These are phyloP conservation scores for Troilus luridus DNA, from an alignment of 2,888 invertebrate species.

Conservation along the genomic window DNA sequence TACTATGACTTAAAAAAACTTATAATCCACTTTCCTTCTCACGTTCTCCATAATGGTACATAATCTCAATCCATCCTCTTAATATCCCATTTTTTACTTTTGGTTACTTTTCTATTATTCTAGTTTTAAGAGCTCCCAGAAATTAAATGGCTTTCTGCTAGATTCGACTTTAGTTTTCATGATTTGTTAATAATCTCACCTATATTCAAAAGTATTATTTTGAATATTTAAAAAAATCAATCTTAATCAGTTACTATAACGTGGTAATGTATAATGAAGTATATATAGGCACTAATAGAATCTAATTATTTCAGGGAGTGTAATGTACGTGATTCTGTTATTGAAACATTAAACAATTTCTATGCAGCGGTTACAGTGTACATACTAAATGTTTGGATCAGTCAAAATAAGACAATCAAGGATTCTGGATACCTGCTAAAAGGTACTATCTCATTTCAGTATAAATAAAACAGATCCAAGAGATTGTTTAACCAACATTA, in stretches of 20 bases:
- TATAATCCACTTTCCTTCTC: no score
- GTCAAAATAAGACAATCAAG: conserved; percentile 70
- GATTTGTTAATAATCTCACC: no score
- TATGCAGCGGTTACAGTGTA: conserved; percentile 70
- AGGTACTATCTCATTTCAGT: conserved; percentile 67
- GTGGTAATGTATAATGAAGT: neutral
- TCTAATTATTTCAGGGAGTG: conserved; percentile 68
- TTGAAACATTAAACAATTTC: conserved; percentile 70
- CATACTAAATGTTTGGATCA: conserved; percentile 71
- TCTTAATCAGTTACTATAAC: neutral
- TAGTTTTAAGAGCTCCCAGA: no score
- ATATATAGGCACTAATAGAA: neutral
- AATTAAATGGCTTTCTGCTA: no score
- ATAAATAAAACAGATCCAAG: neutral
- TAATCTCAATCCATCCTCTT: no score
- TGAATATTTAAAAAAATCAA: no score
- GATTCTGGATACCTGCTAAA: conserved; percentile 72
- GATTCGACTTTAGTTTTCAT: no score
- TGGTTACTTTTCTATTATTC: no score
- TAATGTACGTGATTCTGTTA: conserved; percentile 69
- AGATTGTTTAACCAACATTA: neutral
- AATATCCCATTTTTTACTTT: no score
- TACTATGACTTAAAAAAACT: no score
- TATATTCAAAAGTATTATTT: no score
- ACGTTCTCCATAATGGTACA: no score